A percentile compares a stretch with the other conserved stretches of the same genome.
Evolutionary conservation across 1,140 invertebrate genomes (phyloP).

Genomic region (Drosophila mauritiana): DNA sequence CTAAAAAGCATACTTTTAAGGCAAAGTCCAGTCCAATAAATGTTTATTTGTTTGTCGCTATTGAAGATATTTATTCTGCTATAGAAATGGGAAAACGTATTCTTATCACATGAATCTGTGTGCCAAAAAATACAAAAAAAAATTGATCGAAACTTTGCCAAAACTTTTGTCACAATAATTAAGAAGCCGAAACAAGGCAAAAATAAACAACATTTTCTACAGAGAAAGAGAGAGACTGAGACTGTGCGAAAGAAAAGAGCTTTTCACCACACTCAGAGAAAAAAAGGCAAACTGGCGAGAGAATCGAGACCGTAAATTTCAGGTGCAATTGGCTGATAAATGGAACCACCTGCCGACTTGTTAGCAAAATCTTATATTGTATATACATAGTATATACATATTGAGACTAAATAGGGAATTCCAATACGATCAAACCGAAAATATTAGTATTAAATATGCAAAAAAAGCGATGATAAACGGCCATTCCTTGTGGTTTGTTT

Average conservation of each 20-base stretch:
- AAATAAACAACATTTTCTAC: slow-evolving; percentile 1
- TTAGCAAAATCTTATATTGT: slow-evolving; percentile 16
- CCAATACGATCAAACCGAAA: no score
- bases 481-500: no score
- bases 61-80: not conserved
- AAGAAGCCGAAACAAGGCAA: slow-evolving; percentile 16
- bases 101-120: slow-evolving; percentile 2
- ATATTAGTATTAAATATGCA: not conserved
- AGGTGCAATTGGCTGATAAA: slow-evolving; percentile 13
- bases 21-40: slow-evolving; percentile 68
- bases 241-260: not conserved
- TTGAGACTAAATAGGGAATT: no score
- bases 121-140: slow-evolving; percentile 23
- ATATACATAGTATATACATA: no score
- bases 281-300: not conserved
- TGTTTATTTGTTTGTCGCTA: slow-evolving; percentile 40
- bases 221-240: not conserved
- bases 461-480: no score
- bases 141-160: slow-evolving; percentile 40
- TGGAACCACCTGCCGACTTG: slow-evolving; percentile 13
- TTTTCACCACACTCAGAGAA: slow-evolving; percentile 40
- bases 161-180: slow-evolving; percentile 30
- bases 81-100: slow-evolving; percentile 2
- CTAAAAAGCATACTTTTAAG: slow-evolving; percentile 69
- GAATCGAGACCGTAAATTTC: slow-evolving; percentile 12